These are phyloP conservation scores for Abrostola tripartita DNA, from an alignment of 2,888 invertebrate species.

Conservation along the genomic window DNA sequence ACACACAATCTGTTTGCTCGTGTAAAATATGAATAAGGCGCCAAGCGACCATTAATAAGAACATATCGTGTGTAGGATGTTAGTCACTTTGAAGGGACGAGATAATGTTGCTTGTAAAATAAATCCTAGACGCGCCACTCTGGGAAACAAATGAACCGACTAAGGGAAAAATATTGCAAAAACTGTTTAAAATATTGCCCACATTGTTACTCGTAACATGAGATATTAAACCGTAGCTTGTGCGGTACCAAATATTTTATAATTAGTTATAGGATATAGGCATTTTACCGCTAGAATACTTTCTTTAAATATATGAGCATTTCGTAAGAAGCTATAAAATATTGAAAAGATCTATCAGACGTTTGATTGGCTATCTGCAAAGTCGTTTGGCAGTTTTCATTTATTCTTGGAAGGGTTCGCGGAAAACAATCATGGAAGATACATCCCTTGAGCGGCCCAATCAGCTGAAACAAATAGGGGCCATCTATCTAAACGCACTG, in stretches of 20 bases:
- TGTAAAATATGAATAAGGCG: conserved; percentile 84
- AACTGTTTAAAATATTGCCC: conserved; percentile 77
- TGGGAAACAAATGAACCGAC: conserved; percentile 80
- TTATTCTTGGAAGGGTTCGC: conserved; percentile 79
- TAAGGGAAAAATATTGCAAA: conserved; percentile 83
- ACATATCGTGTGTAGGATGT: conserved; percentile 72
- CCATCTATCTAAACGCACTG: conserved; percentile 69
- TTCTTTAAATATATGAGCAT: conserved; percentile 7
- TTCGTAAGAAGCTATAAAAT: conserved; percentile 40
- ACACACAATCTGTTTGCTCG: conserved; percentile 82
- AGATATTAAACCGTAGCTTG: conserved; percentile 50
- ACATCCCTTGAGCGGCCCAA: conserved; percentile 80
- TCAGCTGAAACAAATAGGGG: conserved; percentile 82
- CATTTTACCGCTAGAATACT: conserved; percentile 8
- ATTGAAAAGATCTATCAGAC: conserved; percentile 60
- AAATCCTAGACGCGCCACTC: conserved; percentile 77
- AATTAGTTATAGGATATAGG: conserved; percentile 37
- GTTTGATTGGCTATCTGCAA: conserved; percentile 74
- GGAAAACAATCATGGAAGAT: conserved; percentile 83
- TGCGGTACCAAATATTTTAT: conserved; percentile 22
- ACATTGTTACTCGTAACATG: conserved; percentile 75
- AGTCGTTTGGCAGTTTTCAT: conserved; percentile 73
- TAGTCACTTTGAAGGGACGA: conserved; percentile 81
- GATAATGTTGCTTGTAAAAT: conserved; percentile 83
- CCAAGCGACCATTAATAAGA: conserved; percentile 75